phyloP scores from a whole-genome alignment of 1,140 invertebrate genomes.

The Aphelinus atriplicis region DNA sequence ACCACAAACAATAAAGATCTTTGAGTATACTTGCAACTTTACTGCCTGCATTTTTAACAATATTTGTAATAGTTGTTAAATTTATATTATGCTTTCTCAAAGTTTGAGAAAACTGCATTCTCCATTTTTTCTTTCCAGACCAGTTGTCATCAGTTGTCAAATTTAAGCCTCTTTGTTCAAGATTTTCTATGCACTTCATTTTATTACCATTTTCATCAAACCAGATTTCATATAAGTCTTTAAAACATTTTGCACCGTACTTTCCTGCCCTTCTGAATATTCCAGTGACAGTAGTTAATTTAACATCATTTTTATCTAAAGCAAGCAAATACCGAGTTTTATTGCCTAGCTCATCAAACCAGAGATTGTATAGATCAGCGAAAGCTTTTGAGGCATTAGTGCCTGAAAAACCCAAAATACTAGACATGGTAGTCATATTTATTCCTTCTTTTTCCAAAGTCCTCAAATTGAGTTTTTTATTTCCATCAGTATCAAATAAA shows the following conservation, averaged over 20 bases:
- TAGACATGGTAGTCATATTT: slow-evolving; percentile 44
- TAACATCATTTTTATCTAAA: background rate
- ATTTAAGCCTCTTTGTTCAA: background rate
- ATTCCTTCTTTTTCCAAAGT: slow-evolving; percentile 18
- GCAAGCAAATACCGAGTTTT: background rate
- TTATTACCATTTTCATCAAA: slow-evolving; percentile 45
- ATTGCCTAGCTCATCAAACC: slow-evolving; percentile 13
- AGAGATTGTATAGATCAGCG: slow-evolving; percentile 13
- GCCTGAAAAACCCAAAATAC: slow-evolving; percentile 43
- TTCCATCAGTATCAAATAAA: slow-evolving; percentile 23
- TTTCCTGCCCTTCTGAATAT: background rate
- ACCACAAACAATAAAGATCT: slow-evolving; percentile 42
- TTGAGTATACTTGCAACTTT: background rate
- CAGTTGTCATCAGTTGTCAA: background rate
- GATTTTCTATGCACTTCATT: background rate
- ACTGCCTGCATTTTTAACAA: too few relatives aligned
- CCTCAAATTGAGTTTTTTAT: slow-evolving; percentile 16
- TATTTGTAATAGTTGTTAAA: too few relatives aligned
- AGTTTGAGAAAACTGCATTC: too few relatives aligned
- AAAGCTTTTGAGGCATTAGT: slow-evolving; percentile 14
- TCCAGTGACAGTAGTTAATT: background rate
- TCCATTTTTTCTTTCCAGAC: background rate
- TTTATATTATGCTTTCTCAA: too few relatives aligned
- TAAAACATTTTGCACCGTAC: slow-evolving; percentile 28
- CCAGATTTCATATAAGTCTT: slow-evolving; percentile 40